Percentiles rank a stretch among this genome's conserved stretches.
phyloP scores from a whole-genome alignment of 2,113 vertebrate genomes.

The Rhinolophus sinicus region DNA sequence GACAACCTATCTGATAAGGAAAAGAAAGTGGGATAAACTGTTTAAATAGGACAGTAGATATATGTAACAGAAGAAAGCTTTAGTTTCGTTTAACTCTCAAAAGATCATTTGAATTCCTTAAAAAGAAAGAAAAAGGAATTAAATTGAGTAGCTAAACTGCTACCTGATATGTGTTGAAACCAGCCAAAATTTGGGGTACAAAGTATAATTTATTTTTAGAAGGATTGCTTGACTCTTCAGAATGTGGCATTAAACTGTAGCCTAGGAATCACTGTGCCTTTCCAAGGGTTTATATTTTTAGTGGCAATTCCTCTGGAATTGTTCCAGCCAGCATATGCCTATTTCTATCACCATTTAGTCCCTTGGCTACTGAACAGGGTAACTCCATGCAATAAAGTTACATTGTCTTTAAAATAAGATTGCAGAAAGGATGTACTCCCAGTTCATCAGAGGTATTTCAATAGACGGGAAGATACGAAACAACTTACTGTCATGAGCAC shows the following conservation, averaged over 20 bases:
- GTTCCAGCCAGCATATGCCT: not conserved
- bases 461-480: not conserved
- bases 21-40: not conserved
- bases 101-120: not conserved
- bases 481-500: not conserved
- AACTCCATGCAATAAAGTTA: not conserved
- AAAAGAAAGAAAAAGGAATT: not conserved
- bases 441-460: not conserved
- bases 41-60: not conserved
- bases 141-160: constrained; percentile 12
- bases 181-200: not conserved
- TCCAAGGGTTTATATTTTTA: not conserved
- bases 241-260: not conserved
- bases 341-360: not conserved
- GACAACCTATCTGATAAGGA: not conserved
- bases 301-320: not conserved
- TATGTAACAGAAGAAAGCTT: constrained; percentile 30
- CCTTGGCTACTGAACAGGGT: not conserved
- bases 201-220: not conserved
- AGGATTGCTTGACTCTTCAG: not conserved
- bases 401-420: not conserved
- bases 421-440: not conserved
- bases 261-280: not conserved
- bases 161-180: not conserved
- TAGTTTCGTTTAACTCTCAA: constrained; percentile 10